phyloP scores from a whole-genome alignment of 2,888 invertebrate species.

The Patella ulyssiponensis region DNA sequence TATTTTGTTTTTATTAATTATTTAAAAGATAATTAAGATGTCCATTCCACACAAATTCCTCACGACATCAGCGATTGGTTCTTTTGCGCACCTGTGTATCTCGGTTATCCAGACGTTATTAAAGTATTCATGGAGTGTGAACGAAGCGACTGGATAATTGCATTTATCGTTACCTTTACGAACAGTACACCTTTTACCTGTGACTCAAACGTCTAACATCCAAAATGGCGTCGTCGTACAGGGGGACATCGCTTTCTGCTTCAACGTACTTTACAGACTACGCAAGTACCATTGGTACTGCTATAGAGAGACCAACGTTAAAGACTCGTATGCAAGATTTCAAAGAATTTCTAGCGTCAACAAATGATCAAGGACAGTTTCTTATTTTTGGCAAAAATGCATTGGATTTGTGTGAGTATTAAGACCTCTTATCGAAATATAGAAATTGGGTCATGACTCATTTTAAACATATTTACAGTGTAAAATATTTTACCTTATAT shows the following conservation, averaged over 20 bases:
- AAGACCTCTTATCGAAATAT: no score
- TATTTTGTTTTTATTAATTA: no score
- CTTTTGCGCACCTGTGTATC: neutral
- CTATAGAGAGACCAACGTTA: neutral
- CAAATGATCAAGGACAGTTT: neutral
- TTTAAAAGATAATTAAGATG: no score
- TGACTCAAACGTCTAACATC: neutral
- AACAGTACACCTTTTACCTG: neutral
- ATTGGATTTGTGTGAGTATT: neutral
- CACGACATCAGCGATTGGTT: neutral
- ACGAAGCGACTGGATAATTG: neutral
- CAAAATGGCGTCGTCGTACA: slow-evolving; percentile 3
- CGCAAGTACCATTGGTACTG: neutral
- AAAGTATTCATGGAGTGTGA: neutral
- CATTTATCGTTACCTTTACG: neutral
- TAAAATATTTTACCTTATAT: no score
- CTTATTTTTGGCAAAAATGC: neutral
- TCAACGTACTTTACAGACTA: neutral
- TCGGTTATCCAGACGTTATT: neutral
- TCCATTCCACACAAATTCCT: no score
- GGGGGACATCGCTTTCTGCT: neutral
- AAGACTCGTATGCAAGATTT: neutral
- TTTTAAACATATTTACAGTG: no score
- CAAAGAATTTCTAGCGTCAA: neutral
- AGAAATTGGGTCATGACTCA: no score